Base-by-base conservation (phyloP, 2,113 vertebrate genomes). In the Misgurnus mizolepis region DNA sequence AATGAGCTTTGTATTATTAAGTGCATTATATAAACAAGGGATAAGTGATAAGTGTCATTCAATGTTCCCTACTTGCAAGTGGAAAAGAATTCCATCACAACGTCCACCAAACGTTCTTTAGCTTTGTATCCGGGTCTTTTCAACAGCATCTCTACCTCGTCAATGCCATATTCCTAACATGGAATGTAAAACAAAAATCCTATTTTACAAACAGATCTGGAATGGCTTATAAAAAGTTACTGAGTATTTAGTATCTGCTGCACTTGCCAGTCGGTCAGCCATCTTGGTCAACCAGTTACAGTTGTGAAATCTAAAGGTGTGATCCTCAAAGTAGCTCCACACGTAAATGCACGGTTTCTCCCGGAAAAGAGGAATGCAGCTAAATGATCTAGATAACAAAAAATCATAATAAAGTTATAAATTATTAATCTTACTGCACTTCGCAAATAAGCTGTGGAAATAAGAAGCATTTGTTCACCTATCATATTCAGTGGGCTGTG, bases 281-380 rank as follows among this genome's bases (percentile, higher is more conserved):
- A 96, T 95, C 89, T 96, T 98, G 86, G 78, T 87, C 79, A 98
- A 91, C 89, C 94, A 92, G 91, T 98, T 98, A 75, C 92, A 92
- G 88, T 93, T 93, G 85, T 89, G 90, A 47, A 97, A 90, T 55
- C 96, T 93, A 92, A 96, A 97, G 5, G 90, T 88, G 80, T 99
- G 94, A 85, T 99, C 95, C 84, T 98, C 96, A 91, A 95, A 98
- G 86, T 90, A 90, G 88, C 91, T 95, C 97, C 96, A 95, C 27
- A 98, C 79, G 0, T 86, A 91, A 49, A 96, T 69, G 0, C 97
- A 98, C 0, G 96, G 96, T 69, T 97, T 99, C 41, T 86, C 88
- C 4, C 88, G 93, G 0, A 11, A 62, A 43, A 94, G 85, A 1
- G 94, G 92, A 82, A 98, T 83, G 88, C 93, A 98, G 80, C 92